These are phyloP conservation scores for Orcinus orca DNA, from an alignment of 2,113 vertebrate species.

Conservation along the genomic window DNA sequence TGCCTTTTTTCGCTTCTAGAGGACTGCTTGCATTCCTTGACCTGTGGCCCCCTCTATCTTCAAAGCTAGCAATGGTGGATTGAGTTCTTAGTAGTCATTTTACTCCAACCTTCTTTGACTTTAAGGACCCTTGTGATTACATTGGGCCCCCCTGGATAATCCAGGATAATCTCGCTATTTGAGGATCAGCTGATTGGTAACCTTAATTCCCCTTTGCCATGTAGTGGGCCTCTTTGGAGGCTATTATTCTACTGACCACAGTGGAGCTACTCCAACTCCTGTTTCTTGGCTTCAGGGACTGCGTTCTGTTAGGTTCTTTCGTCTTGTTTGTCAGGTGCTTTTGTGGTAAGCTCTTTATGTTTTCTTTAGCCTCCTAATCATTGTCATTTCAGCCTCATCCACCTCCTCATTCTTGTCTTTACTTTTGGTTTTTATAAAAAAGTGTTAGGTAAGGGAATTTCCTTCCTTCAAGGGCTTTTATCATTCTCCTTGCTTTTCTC, in stretches of 20 bases:
- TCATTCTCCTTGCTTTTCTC: background rate
- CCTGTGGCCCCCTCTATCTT: background rate
- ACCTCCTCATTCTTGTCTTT: background rate
- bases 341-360: background rate
- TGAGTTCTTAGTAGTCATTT: background rate
- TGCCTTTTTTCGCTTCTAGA: background rate
- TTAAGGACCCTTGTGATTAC: background rate
- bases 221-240: no score
- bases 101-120: background rate
- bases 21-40: background rate
- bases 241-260: rapidly evolving
- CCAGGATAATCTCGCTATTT: background rate
- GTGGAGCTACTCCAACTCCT: background rate
- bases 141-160: no score
- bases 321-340: background rate
- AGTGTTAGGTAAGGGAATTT: background rate
- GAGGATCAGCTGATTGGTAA: background rate
- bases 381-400: background rate
- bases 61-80: background rate
- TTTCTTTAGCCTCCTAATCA: background rate
- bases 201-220: background rate
- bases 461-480: background rate
- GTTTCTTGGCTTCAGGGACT: background rate
- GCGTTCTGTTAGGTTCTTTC: background rate
- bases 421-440: background rate